These are phyloP conservation scores for Drosophila hydei DNA, from an alignment of 1,140 invertebrate species.

Conservation along the genomic window DNA sequence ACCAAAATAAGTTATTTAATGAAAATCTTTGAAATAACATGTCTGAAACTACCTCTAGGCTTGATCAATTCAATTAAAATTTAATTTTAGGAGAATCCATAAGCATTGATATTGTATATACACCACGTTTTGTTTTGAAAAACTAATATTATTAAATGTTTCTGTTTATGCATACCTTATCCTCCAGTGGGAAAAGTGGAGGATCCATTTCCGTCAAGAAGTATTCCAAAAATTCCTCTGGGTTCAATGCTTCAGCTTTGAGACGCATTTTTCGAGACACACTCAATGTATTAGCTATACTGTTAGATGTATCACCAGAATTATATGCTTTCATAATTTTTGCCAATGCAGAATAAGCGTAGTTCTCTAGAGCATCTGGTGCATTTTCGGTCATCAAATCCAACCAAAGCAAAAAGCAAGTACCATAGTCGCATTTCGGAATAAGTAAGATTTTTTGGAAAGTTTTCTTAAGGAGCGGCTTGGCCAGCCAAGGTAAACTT, in stretches of 20 bases:
- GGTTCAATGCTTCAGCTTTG: slow-evolving; percentile 44
- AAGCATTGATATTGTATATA: too few species aligned
- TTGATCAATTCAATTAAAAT: too few species aligned
- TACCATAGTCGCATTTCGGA: slow-evolving; percentile 88
- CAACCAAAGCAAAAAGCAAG: slow-evolving; percentile 86
- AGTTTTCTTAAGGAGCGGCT: slow-evolving; percentile 75
- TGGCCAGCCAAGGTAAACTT: slow-evolving; percentile 86
- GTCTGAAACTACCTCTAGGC: too few species aligned
- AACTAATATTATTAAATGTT: too few species aligned
- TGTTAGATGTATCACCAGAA: slow-evolving; percentile 85
- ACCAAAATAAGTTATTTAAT: too few species aligned
- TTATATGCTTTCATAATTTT: slow-evolving; percentile 88
- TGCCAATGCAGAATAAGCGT: slow-evolving; percentile 88
- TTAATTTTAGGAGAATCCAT: too few species aligned
- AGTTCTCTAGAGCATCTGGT: slow-evolving; percentile 84
- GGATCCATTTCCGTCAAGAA: slow-evolving; percentile 53
- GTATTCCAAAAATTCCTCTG: slow-evolving; percentile 67
- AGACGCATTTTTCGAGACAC: slow-evolving; percentile 66
- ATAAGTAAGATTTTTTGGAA: slow-evolving; percentile 84
- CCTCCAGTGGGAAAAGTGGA: slow-evolving; percentile 66
- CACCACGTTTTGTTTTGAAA: too few species aligned
- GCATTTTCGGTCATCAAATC: slow-evolving; percentile 85
- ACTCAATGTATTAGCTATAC: slow-evolving; percentile 80
- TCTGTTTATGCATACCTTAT: slow-evolving; percentile 52
- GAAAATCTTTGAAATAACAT: too few species aligned